These are phyloP conservation scores for Bujurquina vittata DNA, from an alignment of 2,113 vertebrate species.

Conservation along the genomic window DNA sequence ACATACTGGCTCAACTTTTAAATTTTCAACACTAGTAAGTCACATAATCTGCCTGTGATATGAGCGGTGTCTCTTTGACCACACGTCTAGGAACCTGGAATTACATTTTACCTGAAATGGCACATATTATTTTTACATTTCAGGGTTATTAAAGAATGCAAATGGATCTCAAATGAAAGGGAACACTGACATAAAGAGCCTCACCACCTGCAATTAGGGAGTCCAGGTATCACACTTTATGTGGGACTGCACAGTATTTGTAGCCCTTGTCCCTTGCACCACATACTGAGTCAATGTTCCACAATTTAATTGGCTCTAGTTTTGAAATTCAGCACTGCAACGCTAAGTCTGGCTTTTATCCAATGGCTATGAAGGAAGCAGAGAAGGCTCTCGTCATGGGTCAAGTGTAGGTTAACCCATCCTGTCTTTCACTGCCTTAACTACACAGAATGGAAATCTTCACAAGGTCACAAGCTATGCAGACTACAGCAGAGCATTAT, in stretches of 20 bases:
- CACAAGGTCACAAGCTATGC: not conserved
- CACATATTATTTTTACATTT: not conserved
- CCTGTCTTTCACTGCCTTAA: not conserved
- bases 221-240: not conserved
- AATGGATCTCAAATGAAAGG: not conserved
- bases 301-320: not conserved
- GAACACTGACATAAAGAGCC: not conserved
- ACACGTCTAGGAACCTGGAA: not conserved
- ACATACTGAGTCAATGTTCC: not conserved
- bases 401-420: not conserved
- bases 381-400: not conserved
- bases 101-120: not conserved
- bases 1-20: constrained; percentile 15
- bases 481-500: not conserved
- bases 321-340: not conserved
- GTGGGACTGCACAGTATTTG: not conserved
- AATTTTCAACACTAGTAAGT: constrained; percentile 9
- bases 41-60: constrained; percentile 22
- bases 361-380: not conserved
- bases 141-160: not conserved
- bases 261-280: rapidly evolving
- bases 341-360: not conserved
- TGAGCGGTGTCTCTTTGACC: not conserved
- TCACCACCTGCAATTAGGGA: not conserved
- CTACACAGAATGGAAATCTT: not conserved